A percentile compares a stretch with the other conserved stretches of the same genome.
Conservation (phyloP, 2,797 vertebrate species). For the Molossus alvarezi region DNA sequence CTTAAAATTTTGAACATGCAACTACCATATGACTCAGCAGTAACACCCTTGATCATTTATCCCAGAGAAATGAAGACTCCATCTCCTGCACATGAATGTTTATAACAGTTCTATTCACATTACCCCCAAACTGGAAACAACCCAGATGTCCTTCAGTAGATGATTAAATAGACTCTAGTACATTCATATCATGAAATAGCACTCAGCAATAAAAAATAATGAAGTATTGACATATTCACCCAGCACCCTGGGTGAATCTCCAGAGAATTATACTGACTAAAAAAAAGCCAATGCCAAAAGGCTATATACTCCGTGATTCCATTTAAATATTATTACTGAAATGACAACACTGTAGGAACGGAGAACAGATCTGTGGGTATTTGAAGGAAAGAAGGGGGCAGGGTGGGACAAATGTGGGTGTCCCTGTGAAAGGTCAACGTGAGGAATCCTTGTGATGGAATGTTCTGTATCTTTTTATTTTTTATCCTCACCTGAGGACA, state of each 20-base stretch:
- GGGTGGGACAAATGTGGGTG: background rate
- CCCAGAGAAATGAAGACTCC: conserved; percentile 20
- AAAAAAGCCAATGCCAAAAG: background rate
- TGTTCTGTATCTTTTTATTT: background rate
- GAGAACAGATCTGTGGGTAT: background rate
- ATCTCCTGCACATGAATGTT: background rate
- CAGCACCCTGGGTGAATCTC: background rate
- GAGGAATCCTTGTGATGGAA: background rate
- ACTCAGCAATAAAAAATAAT: background rate
- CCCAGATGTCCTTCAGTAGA: background rate
- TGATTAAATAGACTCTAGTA: background rate
- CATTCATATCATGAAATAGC: background rate
- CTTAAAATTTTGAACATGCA: conserved; percentile 8
- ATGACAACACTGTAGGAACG: conserved; percentile 9
- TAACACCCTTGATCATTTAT: background rate
- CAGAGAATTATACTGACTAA: background rate
- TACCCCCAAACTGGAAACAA: conserved; percentile 31
- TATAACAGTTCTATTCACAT: background rate
- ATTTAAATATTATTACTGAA: background rate
- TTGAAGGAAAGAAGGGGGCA: background rate
- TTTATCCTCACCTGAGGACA: too few species aligned
- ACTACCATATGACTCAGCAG: conserved; percentile 5
- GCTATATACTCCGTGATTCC: background rate
- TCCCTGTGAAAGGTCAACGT: background rate
- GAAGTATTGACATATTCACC: background rate